These are phyloP conservation scores for Syritta pipiens DNA, from an alignment of 2,888 invertebrate genomes.

Conservation along the genomic window DNA sequence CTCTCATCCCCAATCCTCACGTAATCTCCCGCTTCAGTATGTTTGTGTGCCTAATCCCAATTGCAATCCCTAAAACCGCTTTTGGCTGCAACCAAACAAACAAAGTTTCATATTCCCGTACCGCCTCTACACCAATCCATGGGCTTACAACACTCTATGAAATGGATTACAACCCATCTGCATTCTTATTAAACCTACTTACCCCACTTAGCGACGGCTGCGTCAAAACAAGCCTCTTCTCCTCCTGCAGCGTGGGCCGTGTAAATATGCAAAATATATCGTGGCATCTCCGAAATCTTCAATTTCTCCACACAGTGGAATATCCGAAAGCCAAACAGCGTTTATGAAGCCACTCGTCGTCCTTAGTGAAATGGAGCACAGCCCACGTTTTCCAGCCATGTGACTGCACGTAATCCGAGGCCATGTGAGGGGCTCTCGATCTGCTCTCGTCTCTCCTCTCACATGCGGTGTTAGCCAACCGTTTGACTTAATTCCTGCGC, in stretches of 20 bases:
- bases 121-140: neutral
- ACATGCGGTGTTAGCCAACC: constrained; percentile 18
- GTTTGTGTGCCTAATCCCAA: too few relatives aligned
- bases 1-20: too few relatives aligned
- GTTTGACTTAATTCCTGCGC: constrained; percentile 56
- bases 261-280: constrained; percentile 22
- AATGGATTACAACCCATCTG: constrained; percentile 14
- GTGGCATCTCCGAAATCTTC: neutral
- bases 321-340: constrained; percentile 33
- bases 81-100: neutral
- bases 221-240: constrained; percentile 16
- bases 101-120: neutral
- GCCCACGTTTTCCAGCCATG: constrained; percentile 10
- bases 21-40: too few relatives aligned
- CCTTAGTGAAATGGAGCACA: too few relatives aligned
- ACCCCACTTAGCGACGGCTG: neutral
- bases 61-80: too few relatives aligned
- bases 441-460: neutral
- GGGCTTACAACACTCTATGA: constrained; percentile 7
- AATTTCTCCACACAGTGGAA: constrained; percentile 8
- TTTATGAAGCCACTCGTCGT: constrained; percentile 3
- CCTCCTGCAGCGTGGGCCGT: too few relatives aligned
- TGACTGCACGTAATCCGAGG: constrained; percentile 22
- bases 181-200: constrained; percentile 23
- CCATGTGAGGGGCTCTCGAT: neutral